Percentiles rank a stretch among this genome's conserved stretches.
These are phyloP conservation scores for Nothobranchius furzeri DNA, from an alignment of 2,113 vertebrate species.

Conservation along the genomic window DNA sequence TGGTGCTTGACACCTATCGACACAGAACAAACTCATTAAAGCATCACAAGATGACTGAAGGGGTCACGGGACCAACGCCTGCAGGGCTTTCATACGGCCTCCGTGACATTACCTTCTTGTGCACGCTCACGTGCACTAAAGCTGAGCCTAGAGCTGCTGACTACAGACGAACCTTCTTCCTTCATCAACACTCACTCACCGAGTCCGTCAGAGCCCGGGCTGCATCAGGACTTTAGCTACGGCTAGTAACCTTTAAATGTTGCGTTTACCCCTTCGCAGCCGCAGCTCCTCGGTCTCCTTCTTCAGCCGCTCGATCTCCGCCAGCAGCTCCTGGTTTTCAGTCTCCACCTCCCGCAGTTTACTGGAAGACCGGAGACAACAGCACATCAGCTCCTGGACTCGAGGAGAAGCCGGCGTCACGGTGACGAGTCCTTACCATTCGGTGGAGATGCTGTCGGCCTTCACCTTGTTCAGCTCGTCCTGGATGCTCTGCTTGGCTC, in stretches of 20 bases:
- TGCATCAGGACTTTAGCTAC: not conserved
- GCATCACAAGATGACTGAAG: slow-evolving; percentile 49
- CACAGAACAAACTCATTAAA: slow-evolving; percentile 56
- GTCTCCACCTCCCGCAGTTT: slow-evolving; percentile 95
- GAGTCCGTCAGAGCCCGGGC: too few species aligned
- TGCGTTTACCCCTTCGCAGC: slow-evolving; percentile 88
- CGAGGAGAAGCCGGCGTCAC: not conserved
- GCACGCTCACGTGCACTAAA: slow-evolving; percentile 1
- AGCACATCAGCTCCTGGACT: not conserved
- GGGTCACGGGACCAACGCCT: slow-evolving; percentile 51
- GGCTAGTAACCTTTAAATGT: not conserved
- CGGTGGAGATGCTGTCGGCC: slow-evolving; percentile 91
- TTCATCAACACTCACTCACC: not conserved
- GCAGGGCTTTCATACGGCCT: slow-evolving; percentile 19
- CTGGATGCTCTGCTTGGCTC: slow-evolving; percentile 95
- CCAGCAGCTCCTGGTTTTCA: slow-evolving; percentile 90
- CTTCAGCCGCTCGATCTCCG: slow-evolving; percentile 92
- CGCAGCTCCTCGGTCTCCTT: slow-evolving; percentile 94
- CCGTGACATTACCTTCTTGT: slow-evolving; percentile 35
- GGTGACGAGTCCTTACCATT: slow-evolving; percentile 82
- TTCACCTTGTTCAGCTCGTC: slow-evolving; percentile 97
- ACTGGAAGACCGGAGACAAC: slow-evolving; percentile 69
- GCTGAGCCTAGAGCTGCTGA: not conserved
- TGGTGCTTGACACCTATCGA: slow-evolving; percentile 96
- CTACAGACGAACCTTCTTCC: slow-evolving; percentile 8